A percentile compares a stretch with the other conserved stretches of the same genome.
phyloP scores from a whole-genome alignment of 2,797 vertebrate species.

The Gastrophryne carolinensis region DNA sequence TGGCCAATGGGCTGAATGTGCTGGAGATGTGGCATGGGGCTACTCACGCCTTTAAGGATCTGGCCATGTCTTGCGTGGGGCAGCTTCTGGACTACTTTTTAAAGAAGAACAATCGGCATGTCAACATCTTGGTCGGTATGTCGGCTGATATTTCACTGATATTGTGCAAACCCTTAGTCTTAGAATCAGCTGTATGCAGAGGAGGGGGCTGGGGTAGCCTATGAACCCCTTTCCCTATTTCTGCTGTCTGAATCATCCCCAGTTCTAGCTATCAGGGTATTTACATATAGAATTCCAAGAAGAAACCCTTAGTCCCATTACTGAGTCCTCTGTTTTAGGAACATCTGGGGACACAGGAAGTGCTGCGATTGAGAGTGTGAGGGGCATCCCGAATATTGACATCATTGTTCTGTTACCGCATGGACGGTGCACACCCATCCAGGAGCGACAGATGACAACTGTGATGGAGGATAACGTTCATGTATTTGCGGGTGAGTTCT shows the following conservation, averaged over 20 bases:
- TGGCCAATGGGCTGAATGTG: conserved; percentile 75
- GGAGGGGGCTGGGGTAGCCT: no score
- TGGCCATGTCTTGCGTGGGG: conserved; percentile 84
- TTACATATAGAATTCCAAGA: no score
- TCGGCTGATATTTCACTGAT: background rate
- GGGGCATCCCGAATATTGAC: conserved; percentile 77
- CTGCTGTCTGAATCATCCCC: no score
- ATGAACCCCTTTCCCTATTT: no score
- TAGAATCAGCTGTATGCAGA: conserved; percentile 92
- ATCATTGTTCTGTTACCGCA: conserved; percentile 85
- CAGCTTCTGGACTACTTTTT: conserved; percentile 86
- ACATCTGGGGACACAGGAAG: conserved; percentile 93
- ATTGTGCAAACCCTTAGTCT: background rate
- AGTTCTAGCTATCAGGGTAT: no score
- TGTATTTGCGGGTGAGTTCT: conserved; percentile 82
- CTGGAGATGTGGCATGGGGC: conserved; percentile 90
- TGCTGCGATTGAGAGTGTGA: conserved; percentile 83
- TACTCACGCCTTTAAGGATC: conserved; percentile 88
- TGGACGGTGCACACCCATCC: conserved; percentile 78
- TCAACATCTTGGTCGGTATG: conserved; percentile 86
- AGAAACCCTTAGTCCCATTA: no score
- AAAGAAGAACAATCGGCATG: conserved; percentile 67
- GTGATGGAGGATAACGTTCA: conserved; percentile 83
- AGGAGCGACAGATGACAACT: conserved; percentile 93
- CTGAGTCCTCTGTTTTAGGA: conserved; percentile 69